Evolutionary conservation across 2,797 vertebrate genomes (phyloP).

Genomic region (Picus viridis): DNA sequence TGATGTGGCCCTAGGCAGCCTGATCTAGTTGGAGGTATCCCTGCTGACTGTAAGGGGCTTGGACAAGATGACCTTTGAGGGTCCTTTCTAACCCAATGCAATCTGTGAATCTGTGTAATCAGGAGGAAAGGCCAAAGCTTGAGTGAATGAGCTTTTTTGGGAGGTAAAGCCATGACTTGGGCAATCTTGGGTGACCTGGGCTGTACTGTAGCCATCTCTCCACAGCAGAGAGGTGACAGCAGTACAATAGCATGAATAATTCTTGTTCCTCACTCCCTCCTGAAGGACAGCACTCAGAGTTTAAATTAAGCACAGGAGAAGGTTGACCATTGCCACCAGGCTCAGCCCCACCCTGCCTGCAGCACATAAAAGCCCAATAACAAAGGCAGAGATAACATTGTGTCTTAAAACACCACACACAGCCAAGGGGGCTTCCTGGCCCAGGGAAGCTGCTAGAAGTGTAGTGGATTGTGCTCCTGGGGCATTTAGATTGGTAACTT

Average conservation of each 20-base stretch:
- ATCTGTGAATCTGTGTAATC: not conserved
- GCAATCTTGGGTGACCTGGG: not conserved
- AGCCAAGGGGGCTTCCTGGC: slow-evolving; percentile 31
- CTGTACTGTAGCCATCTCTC: not conserved
- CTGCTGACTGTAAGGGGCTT: too few relatives aligned
- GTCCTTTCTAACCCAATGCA: too few relatives aligned
- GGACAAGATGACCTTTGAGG: too few relatives aligned
- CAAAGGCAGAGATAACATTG: slow-evolving; percentile 67
- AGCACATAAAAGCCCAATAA: slow-evolving; percentile 23
- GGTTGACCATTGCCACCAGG: slow-evolving; percentile 35
- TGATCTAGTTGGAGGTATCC: too few relatives aligned
- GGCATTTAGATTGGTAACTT: not conserved
- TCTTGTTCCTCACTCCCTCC: not conserved
- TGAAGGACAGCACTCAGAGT: not conserved
- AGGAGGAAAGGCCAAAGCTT: not conserved
- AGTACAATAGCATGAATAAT: not conserved
- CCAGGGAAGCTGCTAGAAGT: slow-evolving; percentile 10
- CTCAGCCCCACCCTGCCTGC: slow-evolving; percentile 37
- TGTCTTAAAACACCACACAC: slow-evolving; percentile 63
- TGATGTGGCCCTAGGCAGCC: too few relatives aligned
- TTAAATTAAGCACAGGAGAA: slow-evolving; percentile 32
- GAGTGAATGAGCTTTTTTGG: not conserved
- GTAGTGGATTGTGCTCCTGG: not conserved
- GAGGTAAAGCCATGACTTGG: not conserved
- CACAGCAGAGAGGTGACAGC: not conserved